Evolutionary conservation across 1,140 invertebrate species (phyloP).

Genomic region (Sinonovacula constricta): DNA sequence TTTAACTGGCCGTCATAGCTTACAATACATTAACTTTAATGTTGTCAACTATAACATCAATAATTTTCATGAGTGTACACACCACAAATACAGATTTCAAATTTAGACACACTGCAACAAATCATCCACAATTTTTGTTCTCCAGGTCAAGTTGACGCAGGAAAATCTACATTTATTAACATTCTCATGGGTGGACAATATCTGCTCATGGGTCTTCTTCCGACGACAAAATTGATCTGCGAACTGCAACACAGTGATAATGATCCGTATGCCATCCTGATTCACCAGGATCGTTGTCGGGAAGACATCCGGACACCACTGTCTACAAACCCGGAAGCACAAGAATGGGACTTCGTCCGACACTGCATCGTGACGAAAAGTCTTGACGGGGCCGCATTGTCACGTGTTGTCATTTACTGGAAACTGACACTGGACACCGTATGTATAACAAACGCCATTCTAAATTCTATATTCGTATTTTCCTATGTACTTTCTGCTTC

Average conservation of each 20-base stretch:
- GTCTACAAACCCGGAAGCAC: too few relatives aligned
- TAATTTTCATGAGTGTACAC: background rate
- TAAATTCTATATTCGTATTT: too few relatives aligned
- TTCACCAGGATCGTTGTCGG: too few relatives aligned
- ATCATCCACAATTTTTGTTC: too few relatives aligned
- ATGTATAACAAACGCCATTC: too few relatives aligned
- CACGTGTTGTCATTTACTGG: slow-evolving; percentile 31
- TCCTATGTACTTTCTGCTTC: too few relatives aligned
- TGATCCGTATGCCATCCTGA: too few relatives aligned
- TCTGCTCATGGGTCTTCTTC: slow-evolving; percentile 20
- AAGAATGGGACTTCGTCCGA: background rate
- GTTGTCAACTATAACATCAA: too few relatives aligned
- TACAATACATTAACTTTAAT: too few relatives aligned
- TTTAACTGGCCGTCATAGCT: too few relatives aligned
- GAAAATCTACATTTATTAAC: slow-evolving; percentile 43
- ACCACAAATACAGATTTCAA: background rate
- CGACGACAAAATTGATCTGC: slow-evolving; percentile 13
- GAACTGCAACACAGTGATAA: slow-evolving; percentile 17
- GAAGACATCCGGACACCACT: too few relatives aligned
- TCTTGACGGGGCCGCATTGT: background rate
- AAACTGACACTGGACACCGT: too few relatives aligned
- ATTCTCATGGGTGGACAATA: slow-evolving; percentile 36
- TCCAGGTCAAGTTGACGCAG: slow-evolving; percentile 36
- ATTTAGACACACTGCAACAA: background rate
- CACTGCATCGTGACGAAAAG: slow-evolving; percentile 7